phyloP scores from a whole-genome alignment of 1,140 invertebrate species.

The Zaprionus ornatus region DNA sequence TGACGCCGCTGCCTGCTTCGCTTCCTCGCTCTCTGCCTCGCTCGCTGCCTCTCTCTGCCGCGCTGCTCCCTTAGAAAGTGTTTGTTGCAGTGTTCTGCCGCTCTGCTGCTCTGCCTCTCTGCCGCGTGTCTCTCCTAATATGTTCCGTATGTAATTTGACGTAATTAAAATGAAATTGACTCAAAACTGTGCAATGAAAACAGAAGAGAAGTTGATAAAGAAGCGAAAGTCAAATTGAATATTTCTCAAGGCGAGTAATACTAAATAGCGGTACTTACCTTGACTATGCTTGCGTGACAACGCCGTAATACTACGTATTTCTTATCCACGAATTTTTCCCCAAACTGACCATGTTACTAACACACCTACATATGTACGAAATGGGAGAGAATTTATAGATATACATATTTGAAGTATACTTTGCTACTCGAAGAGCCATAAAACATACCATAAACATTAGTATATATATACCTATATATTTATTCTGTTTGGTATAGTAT shows the following conservation, averaged over 20 bases:
- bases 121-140: conserved; percentile 49
- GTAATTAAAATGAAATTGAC: conserved; percentile 70
- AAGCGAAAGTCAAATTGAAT: conserved; percentile 71
- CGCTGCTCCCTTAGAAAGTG: conserved; percentile 59
- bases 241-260: conserved; percentile 27
- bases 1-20: conserved; percentile 42
- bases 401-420: no score
- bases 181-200: conserved; percentile 23
- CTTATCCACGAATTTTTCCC: background rate
- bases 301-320: background rate
- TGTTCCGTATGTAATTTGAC: conserved; percentile 63
- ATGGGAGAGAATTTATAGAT: no score
- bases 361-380: no score
- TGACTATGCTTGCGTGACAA: background rate
- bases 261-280: conserved; percentile 15
- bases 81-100: conserved; percentile 53
- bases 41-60: background rate
- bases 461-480: no score
- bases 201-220: conserved; percentile 40
- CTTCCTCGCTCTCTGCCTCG: background rate
- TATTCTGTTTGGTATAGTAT: no score
- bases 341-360: background rate
- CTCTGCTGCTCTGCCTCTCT: background rate
- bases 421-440: no score
- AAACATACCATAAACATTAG: no score